Base-by-base conservation (phyloP, 1,140 invertebrate species). In the Conus ventricosus region DNA sequence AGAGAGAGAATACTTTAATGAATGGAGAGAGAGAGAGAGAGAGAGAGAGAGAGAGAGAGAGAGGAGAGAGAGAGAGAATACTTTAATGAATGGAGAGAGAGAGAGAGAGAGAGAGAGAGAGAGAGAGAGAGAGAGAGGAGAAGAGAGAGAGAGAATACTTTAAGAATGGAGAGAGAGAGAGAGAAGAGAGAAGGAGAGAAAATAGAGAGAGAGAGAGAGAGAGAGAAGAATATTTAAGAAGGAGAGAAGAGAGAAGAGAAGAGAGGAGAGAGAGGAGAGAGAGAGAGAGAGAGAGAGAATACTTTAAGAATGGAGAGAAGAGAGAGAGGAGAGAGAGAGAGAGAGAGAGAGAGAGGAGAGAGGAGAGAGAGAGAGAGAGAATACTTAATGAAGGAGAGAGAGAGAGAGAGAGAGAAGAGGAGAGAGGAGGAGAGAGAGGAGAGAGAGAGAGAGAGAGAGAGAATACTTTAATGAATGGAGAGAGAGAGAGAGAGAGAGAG, bases 61-160 rank as follows among this genome's bases (percentile, higher is more conserved):
- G 67, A 89, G 87, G 88, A 89, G 87, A 76, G 89, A 89, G 87
- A 89, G 89, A 81, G 88, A 90, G 81, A n/a, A n/a, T n/a, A n/a
- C n/a, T n/a, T n/a, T n/a, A n/a, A 60, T 17, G 57, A 60, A 17
- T 60, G 78, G 88, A 89, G 87, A 76, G 89, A 89, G 87, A 89
- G 89, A 80, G 88, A 90, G 81, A 87, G 80, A 85, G 89, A 90
- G 88, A 86, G 88, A 90, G 88, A 85, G 89, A 90, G 81, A 90
- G 88, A 90, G 80, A 90, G 88, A 90, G 88, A 90, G 88, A 90
- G 82, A 90, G 82, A 90, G 63, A 90, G 67, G 76, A 83, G 87
- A 67, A 90, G 88, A 90, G 51, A 90, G 88, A 90, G 82, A 88
- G 55, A 82, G 57, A 80, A 17, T 53, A 23, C 5, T 23, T 39